A percentile compares a stretch with the other conserved stretches of the same genome.
phyloP scores from a whole-genome alignment of 2,797 vertebrate genomes.

The Emydoidea blandingii region DNA sequence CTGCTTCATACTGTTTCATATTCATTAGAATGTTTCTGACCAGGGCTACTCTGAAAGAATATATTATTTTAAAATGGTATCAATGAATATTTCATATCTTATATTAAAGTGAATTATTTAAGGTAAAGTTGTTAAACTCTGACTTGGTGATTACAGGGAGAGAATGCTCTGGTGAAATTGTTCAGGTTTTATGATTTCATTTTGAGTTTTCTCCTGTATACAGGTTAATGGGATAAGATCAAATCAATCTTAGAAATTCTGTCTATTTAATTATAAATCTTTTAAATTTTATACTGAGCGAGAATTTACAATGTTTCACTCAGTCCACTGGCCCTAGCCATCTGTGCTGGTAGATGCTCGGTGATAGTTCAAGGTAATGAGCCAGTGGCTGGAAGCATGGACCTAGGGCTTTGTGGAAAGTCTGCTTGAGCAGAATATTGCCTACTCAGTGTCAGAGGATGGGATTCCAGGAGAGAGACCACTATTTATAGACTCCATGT shows the following conservation, averaged over 20 bases:
- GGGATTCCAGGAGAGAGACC: background rate
- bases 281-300: background rate
- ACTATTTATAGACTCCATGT: background rate
- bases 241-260: background rate
- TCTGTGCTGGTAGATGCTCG: background rate
- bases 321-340: no score
- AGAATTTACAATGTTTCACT: background rate
- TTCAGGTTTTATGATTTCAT: background rate
- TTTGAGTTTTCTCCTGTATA: background rate
- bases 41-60: background rate
- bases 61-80: background rate
- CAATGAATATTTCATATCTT: background rate
- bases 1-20: background rate
- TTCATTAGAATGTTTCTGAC: background rate
- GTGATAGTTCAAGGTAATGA: background rate
- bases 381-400: background rate
- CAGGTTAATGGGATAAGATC: background rate
- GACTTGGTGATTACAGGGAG: no score
- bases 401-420: background rate
- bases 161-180: background rate
- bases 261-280: background rate
- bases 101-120: background rate
- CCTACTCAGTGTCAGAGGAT: background rate
- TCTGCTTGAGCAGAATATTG: background rate
- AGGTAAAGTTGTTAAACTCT: background rate